These are phyloP conservation scores for Pediacus dermestoides DNA, from an alignment of 2,888 invertebrate species.

Conservation along the genomic window DNA sequence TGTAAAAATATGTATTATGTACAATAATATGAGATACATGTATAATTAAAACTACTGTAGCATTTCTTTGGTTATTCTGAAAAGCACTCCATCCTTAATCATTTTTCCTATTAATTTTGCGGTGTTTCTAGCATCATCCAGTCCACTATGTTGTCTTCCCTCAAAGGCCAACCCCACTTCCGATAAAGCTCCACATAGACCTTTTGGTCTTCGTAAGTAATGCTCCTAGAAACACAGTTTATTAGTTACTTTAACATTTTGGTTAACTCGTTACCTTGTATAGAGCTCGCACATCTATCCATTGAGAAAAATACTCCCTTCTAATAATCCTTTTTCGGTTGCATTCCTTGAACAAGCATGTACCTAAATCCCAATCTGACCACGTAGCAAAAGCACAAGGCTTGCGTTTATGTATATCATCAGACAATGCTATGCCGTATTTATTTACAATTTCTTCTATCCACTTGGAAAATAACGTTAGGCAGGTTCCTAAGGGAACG, in stretches of 20 bases:
- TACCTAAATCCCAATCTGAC: slow-evolving; percentile 63
- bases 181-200: slow-evolving; percentile 54
- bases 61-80: slow-evolving; percentile 50
- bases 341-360: slow-evolving; percentile 58
- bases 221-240: slow-evolving; percentile 50
- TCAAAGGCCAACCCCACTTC: slow-evolving; percentile 58
- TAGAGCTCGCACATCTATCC: slow-evolving; percentile 58
- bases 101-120: slow-evolving; percentile 56
- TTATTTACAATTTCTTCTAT: slow-evolving; percentile 51
- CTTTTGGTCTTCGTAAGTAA: slow-evolving; percentile 55
- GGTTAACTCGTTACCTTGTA: slow-evolving; percentile 46
- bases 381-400: slow-evolving; percentile 57
- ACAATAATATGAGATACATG: too few species aligned
- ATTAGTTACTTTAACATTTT: slow-evolving; percentile 9
- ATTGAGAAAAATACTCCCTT: slow-evolving; percentile 54
- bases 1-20: slow-evolving; percentile 8
- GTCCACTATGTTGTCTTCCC: slow-evolving; percentile 59
- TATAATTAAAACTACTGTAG: too few species aligned
- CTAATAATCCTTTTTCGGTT: slow-evolving; percentile 56
- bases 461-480: slow-evolving; percentile 57
- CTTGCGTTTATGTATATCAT: slow-evolving; percentile 26
- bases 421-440: slow-evolving; percentile 46
- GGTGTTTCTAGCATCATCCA: slow-evolving; percentile 61
- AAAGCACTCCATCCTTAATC: slow-evolving; percentile 55
- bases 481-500: slow-evolving; percentile 51